These are phyloP conservation scores for Orcinus orca DNA, from an alignment of 2,113 vertebrate genomes.

Conservation along the genomic window DNA sequence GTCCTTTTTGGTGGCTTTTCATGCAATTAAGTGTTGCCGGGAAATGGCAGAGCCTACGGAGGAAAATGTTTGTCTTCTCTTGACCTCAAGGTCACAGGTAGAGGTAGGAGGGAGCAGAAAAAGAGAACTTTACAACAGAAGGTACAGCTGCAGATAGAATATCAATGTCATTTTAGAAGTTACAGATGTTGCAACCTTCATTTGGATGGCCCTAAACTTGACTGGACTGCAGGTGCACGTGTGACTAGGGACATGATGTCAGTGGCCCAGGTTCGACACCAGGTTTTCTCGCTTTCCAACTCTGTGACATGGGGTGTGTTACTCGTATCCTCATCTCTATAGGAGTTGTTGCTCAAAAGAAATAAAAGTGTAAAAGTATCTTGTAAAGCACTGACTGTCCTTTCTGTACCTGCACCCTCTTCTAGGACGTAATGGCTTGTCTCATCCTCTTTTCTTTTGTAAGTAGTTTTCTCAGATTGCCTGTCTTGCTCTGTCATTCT, in stretches of 20 bases:
- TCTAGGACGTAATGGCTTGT: neutral
- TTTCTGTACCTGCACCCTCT: neutral
- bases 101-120: neutral
- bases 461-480: neutral
- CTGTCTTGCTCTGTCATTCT: neutral
- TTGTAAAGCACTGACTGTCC: neutral
- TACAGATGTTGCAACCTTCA: neutral
- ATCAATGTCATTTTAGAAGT: neutral
- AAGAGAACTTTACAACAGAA: neutral
- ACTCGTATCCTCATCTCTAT: neutral
- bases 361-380: neutral
- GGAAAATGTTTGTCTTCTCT: neutral
- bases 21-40: neutral
- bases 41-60: neutral
- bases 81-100: neutral
- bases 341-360: neutral
- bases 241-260: neutral
- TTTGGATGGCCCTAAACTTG: neutral
- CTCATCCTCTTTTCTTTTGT: neutral
- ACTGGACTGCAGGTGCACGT: neutral
- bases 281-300: neutral
- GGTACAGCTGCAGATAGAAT: neutral
- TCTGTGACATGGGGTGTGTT: neutral
- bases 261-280: neutral
- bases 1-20: neutral